Evolutionary conservation across 2,888 invertebrate genomes (phyloP).

Genomic region (Fabriciana adippe): DNA sequence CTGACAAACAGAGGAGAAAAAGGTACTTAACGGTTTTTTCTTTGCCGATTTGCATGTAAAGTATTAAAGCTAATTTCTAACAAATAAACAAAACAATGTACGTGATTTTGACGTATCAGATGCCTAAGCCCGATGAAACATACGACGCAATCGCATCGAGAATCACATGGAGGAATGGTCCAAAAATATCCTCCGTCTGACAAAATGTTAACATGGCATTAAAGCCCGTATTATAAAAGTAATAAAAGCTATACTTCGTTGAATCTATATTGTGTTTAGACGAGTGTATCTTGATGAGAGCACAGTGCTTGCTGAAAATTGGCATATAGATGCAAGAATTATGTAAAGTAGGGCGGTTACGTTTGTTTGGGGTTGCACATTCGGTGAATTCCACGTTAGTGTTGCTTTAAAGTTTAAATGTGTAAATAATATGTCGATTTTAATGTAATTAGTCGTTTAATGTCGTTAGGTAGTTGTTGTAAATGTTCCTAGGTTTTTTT

Average conservation of each 20-base stretch:
- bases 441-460: neutral
- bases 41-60: too few relatives aligned
- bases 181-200: neutral
- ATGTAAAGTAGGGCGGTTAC: constrained; percentile 34
- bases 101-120: constrained; percentile 33
- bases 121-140: constrained; percentile 34
- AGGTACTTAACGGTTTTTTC: too few relatives aligned
- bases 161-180: constrained; percentile 33
- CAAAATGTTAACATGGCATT: neutral
- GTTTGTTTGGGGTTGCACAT: constrained; percentile 23
- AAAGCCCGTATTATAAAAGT: neutral
- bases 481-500: too few relatives aligned
- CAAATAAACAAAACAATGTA: constrained; percentile 49
- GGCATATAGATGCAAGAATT: constrained; percentile 41
- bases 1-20: too few relatives aligned
- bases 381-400: constrained; percentile 4
- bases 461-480: neutral
- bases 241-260: constrained; percentile 1
- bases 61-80: neutral
- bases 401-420: neutral
- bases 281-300: constrained; percentile 28
- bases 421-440: neutral
- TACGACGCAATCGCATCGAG: constrained; percentile 37
- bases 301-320: constrained; percentile 39
- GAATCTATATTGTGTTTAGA: neutral